A percentile compares a stretch with the other conserved stretches of the same genome.
These are phyloP conservation scores for Nephila pilipes DNA, from an alignment of 1,140 invertebrate genomes.

Conservation along the genomic window DNA sequence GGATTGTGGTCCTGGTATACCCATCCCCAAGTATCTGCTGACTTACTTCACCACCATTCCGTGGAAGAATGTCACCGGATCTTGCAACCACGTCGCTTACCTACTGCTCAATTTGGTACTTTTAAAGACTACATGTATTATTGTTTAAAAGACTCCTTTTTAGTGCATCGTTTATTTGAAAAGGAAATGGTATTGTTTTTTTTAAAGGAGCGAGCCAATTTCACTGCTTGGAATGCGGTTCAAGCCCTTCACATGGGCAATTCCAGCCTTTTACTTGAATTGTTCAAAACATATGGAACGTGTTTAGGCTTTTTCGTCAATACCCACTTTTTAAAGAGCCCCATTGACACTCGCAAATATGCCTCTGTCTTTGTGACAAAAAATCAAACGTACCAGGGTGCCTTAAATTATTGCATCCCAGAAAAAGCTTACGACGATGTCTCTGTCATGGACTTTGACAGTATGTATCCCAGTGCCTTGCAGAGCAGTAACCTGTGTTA, in stretches of 20 bases:
- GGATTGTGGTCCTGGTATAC: constrained; percentile 54
- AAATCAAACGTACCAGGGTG: constrained; percentile 10
- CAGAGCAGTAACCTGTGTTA: constrained; percentile 23
- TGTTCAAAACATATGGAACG: constrained; percentile 29
- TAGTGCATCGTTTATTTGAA: constrained; percentile 5
- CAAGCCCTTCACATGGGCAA: constrained; percentile 19
- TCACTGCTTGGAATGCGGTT: not conserved
- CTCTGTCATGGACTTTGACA: constrained; percentile 32
- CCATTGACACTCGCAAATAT: not conserved
- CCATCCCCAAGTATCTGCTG: not conserved
- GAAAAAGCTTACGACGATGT: constrained; percentile 3
- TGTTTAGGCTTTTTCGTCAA: constrained; percentile 40
- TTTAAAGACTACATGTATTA: constrained; percentile 20
- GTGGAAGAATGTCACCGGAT: not conserved
- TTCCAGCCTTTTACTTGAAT: constrained; percentile 30
- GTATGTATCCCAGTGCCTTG: constrained; percentile 31
- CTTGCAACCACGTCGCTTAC: not conserved
- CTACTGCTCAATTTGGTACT: not conserved
- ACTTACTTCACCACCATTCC: not conserved
- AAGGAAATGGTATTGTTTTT: constrained; percentile 30
- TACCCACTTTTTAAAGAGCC: not conserved
- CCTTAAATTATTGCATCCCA: not conserved
- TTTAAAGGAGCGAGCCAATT: constrained; percentile 35
- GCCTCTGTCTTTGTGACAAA: not conserved
- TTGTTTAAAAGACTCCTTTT: constrained; percentile 5